Conservation (phyloP, 2,113 vertebrate species). For the Prochilodus magdalenae region DNA sequence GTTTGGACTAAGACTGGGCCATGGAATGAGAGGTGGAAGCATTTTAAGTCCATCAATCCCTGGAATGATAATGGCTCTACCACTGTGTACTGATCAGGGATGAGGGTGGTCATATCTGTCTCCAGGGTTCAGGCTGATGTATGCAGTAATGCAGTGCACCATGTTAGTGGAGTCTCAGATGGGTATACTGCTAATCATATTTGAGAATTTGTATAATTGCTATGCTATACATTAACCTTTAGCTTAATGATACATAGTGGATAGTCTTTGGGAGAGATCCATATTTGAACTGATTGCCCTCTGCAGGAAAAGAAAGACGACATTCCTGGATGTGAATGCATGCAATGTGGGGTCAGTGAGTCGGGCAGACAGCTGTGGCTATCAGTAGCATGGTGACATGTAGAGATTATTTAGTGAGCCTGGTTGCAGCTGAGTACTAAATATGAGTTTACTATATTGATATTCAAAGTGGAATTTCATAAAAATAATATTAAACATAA, state of each 20-base stretch:
- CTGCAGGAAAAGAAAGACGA: constrained; percentile 11
- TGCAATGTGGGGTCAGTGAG: constrained; percentile 66
- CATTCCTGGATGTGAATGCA: constrained; percentile 27
- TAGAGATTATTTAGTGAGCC: constrained; percentile 44
- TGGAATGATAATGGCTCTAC: constrained; percentile 49
- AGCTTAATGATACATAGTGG: neutral
- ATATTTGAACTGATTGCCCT: constrained; percentile 27
- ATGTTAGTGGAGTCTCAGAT: neutral
- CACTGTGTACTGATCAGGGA: constrained; percentile 31
- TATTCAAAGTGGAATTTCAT: neutral
- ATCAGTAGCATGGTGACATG: constrained; percentile 57
- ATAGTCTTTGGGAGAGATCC: neutral
- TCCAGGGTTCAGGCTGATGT: neutral
- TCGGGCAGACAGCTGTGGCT: constrained; percentile 67
- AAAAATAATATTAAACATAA: too few species aligned
- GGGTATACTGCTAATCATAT: neutral
- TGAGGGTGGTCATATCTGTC: constrained; percentile 13
- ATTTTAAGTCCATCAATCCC: constrained; percentile 52
- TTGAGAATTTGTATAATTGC: neutral
- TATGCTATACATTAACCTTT: neutral
- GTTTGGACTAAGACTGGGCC: constrained; percentile 52
- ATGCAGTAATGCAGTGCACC: neutral
- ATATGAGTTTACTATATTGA: neutral
- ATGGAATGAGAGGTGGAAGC: constrained; percentile 48
- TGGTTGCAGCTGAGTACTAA: neutral